Evolutionary conservation across 2,113 vertebrate genomes (phyloP), one percentile per base, ranked within the genome.

Genomic region (Barnardius zonarius): DNA sequence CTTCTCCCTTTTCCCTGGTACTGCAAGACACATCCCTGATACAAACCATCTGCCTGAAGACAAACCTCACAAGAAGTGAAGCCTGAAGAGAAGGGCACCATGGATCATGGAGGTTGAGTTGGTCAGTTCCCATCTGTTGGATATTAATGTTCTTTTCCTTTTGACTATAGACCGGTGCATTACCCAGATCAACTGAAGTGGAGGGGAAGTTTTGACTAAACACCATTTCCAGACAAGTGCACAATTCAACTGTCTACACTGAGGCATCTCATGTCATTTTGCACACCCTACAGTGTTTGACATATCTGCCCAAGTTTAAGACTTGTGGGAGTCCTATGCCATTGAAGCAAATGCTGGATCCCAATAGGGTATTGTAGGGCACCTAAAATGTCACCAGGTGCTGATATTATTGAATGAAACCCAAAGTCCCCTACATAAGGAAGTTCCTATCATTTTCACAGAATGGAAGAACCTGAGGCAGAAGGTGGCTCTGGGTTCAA

Each of bases 1-100:
- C 46, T 37, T 46, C 35, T 89, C 64, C 74, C 73, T 78, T 86
- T 66, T 19, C 72, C 54, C 44, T 6, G 2, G 5, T 31, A 35
- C 41, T 76, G 55, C 55, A 55, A 64, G n/a, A 39, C 33, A 37
- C 48, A 37, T 6, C 46, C 49, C 66, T 55, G 62, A 39, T 10
- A 52, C 35, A 85, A 91, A 86, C 57, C 48, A 17, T 23, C 63
- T 74, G 82, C 68, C 83, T 28, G 51, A 78, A 83, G 79, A 87
- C 77, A 86, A 72, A 46, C 44, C 73, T 84, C 39, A 20, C 6
- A 39, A 62, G 67, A 57, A 31, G 25, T 13, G 61, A 67, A 27
- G 63, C 37, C 54, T 48, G 70, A 67, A 90, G 66, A 44, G 62
- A 48, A 81, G 66, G 30, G 33, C 77, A 88, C 31, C 44, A 52